Base-by-base conservation (phyloP, 2,888 invertebrate species). In the Augiades crinisus region DNA sequence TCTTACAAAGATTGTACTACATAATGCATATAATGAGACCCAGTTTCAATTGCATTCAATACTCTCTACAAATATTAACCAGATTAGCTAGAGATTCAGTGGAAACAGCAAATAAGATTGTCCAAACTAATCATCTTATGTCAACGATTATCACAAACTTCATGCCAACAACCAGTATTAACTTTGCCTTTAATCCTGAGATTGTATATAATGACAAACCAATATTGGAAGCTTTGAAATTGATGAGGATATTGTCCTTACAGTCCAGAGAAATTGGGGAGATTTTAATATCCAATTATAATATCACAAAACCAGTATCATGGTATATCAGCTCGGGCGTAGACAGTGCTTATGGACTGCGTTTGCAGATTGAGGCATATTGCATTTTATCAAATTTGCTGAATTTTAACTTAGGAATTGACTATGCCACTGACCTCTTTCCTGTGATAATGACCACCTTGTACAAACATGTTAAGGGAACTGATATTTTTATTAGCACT, bases 51-150 rank as follows among this genome's bases (percentile, higher is more conserved):
- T 94, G 94, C 54, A 92, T 96, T 0, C 91, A 93, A 10, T 93
- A 94, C 58, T 93, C 94, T 44, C 71, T 98, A 41, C 95, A 96
- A 78, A 93, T 98, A 59, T 84, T 98, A 38, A 94, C 92, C 44
- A 92, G 97, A 58, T 77, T 98, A 30, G 92, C 93, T 0, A 92
- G 97, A 67, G 95, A 97, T 75, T 96, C 96, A 5, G 80, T 91
- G 31, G 91, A 93, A 58, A 90, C 92, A 46, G 92, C 95, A 0
- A 78, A 90, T 30, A 91, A 90, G 69, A 91, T 97, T 49, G 81
- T 92, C 8, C 84, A 91, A 37, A 92, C 91, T 59, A 92, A 92
- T 0, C 88, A 92, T 59, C 88, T 98, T 10, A 81, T 98, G 58
- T 81, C 91, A 1, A 79, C 82, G 10, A 86, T 95, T 12, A 71